These are phyloP conservation scores for Cynopterus sphinx DNA, from an alignment of 2,797 vertebrate genomes.

Conservation along the genomic window DNA sequence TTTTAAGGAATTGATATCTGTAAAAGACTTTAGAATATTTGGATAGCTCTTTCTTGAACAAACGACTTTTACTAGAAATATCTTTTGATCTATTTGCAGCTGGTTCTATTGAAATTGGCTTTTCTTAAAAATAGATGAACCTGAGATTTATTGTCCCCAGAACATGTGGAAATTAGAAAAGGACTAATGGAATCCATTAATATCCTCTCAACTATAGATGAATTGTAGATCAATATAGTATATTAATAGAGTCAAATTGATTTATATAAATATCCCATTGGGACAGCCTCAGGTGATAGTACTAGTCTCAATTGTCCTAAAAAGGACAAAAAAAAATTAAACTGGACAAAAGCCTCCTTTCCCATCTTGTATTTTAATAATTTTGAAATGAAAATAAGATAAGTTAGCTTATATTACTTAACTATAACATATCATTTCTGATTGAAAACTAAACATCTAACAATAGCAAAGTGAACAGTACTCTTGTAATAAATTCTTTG, in stretches of 20 bases:
- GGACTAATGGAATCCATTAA: constrained; percentile 86
- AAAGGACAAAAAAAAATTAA: neutral
- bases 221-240: constrained; percentile 83
- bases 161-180: constrained; percentile 83
- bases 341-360: constrained; percentile 57
- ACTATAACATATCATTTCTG: constrained; percentile 26
- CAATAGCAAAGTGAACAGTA: constrained; percentile 20
- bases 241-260: constrained; percentile 81
- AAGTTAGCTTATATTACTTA: constrained; percentile 31
- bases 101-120: constrained; percentile 60
- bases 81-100: constrained; percentile 60
- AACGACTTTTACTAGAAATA: constrained; percentile 52
- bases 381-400: constrained; percentile 62
- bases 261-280: constrained; percentile 76
- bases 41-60: neutral
- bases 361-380: constrained; percentile 46
- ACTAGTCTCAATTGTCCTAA: neutral
- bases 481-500: constrained; percentile 40
- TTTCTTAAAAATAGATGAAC: constrained; percentile 66
- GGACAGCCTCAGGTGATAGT: constrained; percentile 45
- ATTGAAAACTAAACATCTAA: constrained; percentile 58
- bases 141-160: constrained; percentile 82
- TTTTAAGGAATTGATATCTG: neutral
- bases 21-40: constrained; percentile 22
- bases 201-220: constrained; percentile 79